phyloP scores from a whole-genome alignment of 2,113 vertebrate species.

The Eclectus roratus region DNA sequence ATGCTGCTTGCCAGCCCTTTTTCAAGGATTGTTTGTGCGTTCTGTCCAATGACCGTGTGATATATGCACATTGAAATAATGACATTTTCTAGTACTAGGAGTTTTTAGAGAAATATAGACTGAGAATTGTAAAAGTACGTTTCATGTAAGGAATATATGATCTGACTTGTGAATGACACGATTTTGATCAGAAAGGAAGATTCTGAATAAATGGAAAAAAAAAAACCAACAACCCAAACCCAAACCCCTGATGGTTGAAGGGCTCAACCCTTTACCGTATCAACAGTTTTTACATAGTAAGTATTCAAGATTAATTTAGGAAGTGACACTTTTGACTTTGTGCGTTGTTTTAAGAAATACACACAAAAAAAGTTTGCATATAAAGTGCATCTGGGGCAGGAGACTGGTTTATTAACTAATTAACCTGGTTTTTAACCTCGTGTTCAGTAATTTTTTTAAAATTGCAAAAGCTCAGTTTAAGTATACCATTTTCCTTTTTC shows the following conservation, averaged over 20 bases:
- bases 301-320: not conserved
- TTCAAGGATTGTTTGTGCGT: not conserved
- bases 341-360: not conserved
- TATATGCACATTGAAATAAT: not conserved
- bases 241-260: not conserved
- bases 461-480: not conserved
- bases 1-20: not conserved
- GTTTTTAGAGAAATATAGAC: not conserved
- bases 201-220: not conserved
- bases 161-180: not conserved
- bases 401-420: not conserved
- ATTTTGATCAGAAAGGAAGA: not conserved
- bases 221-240: accelerated
- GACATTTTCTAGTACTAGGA: not conserved
- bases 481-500: not conserved
- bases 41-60: not conserved
- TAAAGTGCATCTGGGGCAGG: not conserved
- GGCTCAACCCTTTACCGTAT: not conserved
- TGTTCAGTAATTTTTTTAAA: not conserved
- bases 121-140: not conserved
- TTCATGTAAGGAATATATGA: not conserved
- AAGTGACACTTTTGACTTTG: not conserved
- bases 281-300: not conserved
- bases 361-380: not conserved
- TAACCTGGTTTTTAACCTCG: not conserved